Conservation (phyloP, 1,140 invertebrate genomes). For the Liolophura sinensis region DNA sequence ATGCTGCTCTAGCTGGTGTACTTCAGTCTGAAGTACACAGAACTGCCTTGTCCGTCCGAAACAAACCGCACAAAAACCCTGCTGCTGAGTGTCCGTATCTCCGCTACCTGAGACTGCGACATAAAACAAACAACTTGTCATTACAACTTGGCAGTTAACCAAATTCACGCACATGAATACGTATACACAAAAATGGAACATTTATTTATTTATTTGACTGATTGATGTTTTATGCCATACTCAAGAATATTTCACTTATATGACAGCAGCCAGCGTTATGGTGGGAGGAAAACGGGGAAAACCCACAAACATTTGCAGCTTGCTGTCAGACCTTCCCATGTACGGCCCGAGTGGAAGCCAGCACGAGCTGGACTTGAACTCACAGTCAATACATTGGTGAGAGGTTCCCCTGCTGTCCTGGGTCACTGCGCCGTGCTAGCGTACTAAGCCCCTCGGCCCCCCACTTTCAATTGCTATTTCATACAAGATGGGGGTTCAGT, state of each 20-base stretch:
- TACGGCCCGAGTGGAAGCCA: too few relatives aligned
- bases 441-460: too few relatives aligned
- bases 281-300: too few relatives aligned
- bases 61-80: constrained; percentile 30
- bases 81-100: constrained; percentile 28
- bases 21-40: constrained; percentile 30
- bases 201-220: background rate
- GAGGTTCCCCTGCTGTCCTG: background rate
- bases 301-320: too few relatives aligned
- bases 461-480: too few relatives aligned
- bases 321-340: too few relatives aligned
- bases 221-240: background rate
- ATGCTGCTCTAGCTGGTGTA: constrained; percentile 28
- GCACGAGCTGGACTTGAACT: background rate
- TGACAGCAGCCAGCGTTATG: too few relatives aligned
- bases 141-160: background rate
- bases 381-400: background rate
- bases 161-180: background rate
- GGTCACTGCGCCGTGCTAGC: background rate
- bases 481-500: too few relatives aligned
- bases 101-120: constrained; percentile 29
- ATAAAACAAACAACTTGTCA: background rate
- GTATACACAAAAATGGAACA: background rate
- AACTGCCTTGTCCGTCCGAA: constrained; percentile 27
- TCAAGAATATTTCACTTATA: too few relatives aligned